phyloP scores from a whole-genome alignment of 1,140 invertebrate genomes.

The Lasioglossum baleicum region DNA sequence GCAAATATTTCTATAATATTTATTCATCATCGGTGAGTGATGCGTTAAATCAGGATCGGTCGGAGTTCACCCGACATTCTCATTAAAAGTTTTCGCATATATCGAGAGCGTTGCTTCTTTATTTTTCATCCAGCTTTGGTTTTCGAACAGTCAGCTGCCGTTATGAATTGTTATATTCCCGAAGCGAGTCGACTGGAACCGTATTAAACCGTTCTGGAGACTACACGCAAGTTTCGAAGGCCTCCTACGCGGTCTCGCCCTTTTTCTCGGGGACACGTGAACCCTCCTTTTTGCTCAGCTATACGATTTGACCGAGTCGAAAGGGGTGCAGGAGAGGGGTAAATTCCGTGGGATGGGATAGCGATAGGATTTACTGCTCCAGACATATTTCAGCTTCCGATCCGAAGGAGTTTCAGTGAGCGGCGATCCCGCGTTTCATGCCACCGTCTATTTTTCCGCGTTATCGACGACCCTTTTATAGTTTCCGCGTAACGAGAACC shows the following conservation, averaged over 20 bases:
- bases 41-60: too few relatives aligned
- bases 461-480: slow-evolving; percentile 36
- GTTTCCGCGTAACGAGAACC: slow-evolving; percentile 26
- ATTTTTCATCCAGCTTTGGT: slow-evolving; percentile 20
- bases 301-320: slow-evolving; percentile 52
- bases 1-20: too few relatives aligned
- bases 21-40: too few relatives aligned
- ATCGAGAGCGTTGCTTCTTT: neutral
- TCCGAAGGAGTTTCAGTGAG: slow-evolving; percentile 41
- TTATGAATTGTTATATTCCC: slow-evolving; percentile 60
- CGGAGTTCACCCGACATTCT: neutral
- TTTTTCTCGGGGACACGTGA: slow-evolving; percentile 41
- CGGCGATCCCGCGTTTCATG: slow-evolving; percentile 32
- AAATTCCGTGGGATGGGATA: slow-evolving; percentile 33
- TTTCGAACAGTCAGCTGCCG: slow-evolving; percentile 8
- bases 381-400: slow-evolving; percentile 64
- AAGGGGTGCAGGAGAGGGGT: slow-evolving; percentile 5
- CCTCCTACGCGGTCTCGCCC: slow-evolving; percentile 21
- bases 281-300: slow-evolving; percentile 51
- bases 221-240: slow-evolving; percentile 54
- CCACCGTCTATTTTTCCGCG: slow-evolving; percentile 42
- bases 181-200: slow-evolving; percentile 47
- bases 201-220: slow-evolving; percentile 62
- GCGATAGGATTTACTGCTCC: slow-evolving; percentile 64
- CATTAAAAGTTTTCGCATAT: slow-evolving; percentile 38